Evolutionary conservation across 2,888 invertebrate species (phyloP).

Genomic region (Phyllotreta cruciferae): DNA sequence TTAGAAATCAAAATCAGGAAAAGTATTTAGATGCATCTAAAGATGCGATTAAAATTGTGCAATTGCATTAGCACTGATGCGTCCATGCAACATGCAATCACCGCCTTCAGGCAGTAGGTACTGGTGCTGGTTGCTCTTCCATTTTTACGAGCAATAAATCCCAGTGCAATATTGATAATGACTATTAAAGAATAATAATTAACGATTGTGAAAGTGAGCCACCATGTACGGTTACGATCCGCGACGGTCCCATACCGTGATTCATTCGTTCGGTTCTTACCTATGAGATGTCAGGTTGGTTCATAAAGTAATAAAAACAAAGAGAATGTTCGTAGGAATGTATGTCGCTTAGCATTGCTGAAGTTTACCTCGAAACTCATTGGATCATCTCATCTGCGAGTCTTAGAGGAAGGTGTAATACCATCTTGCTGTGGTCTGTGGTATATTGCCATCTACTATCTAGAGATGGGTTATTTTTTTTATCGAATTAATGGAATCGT

Average conservation of each 20-base stretch:
- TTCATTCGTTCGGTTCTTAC: slow-evolving; percentile 20
- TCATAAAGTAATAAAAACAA: slow-evolving; percentile 33
- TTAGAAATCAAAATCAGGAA: too few relatives aligned
- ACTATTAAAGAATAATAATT: not conserved
- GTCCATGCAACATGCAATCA: too few relatives aligned
- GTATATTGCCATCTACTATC: slow-evolving; percentile 28
- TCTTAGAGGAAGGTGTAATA: slow-evolving; percentile 45
- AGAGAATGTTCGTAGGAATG: slow-evolving; percentile 39
- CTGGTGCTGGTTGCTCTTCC: not conserved
- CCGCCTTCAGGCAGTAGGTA: too few relatives aligned
- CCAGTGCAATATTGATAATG: not conserved
- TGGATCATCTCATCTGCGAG: slow-evolving; percentile 47
- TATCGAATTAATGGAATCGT: slow-evolving; percentile 36
- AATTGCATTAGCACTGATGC: too few relatives aligned
- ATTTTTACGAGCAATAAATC: slow-evolving; percentile 4
- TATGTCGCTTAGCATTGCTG: slow-evolving; percentile 40
- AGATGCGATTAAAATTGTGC: too few relatives aligned
- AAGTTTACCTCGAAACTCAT: slow-evolving; percentile 49
- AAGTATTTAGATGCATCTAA: too few relatives aligned
- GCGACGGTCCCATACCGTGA: slow-evolving; percentile 16
- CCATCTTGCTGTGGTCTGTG: slow-evolving; percentile 44
- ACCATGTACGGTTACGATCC: slow-evolving; percentile 7
- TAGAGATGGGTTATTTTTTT: slow-evolving; percentile 48
- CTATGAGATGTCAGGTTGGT: slow-evolving; percentile 27
- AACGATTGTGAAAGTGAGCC: not conserved